Conservation (phyloP, 2,113 vertebrate genomes). For the Phocoena phocoena region DNA sequence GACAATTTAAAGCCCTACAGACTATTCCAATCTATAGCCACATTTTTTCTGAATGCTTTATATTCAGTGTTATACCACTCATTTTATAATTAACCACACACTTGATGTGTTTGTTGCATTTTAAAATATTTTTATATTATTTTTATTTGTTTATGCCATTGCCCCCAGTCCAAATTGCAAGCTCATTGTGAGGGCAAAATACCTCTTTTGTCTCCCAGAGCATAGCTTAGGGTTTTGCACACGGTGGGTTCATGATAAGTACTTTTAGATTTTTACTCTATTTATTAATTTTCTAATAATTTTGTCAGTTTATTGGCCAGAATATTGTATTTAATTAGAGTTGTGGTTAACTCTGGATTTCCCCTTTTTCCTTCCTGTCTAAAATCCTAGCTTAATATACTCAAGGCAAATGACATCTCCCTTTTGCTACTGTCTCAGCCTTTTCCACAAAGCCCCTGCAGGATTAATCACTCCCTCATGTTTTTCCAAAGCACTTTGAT, state of each 20-base stretch:
- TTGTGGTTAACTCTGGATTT: background rate
- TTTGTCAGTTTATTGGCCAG: background rate
- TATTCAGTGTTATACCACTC: background rate
- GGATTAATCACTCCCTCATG: constrained; percentile 22
- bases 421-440: background rate
- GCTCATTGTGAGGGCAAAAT: background rate
- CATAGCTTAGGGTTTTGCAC: background rate
- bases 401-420: background rate
- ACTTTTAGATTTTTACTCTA: background rate
- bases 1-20: background rate
- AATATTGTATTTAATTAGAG: background rate
- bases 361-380: background rate
- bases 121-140: background rate
- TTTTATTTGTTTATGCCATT: background rate
- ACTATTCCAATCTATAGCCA: background rate
- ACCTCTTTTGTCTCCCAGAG: background rate
- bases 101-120: background rate
- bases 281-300: background rate
- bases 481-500: constrained; percentile 27
- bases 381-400: background rate
- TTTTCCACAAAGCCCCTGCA: background rate
- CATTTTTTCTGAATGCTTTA: background rate
- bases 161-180: background rate
- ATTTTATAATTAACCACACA: background rate
- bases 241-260: background rate